Evolutionary conservation across 2,113 vertebrate genomes (phyloP), one percentile per base, ranked within the genome.

Genomic region (Numida meleagris): DNA sequence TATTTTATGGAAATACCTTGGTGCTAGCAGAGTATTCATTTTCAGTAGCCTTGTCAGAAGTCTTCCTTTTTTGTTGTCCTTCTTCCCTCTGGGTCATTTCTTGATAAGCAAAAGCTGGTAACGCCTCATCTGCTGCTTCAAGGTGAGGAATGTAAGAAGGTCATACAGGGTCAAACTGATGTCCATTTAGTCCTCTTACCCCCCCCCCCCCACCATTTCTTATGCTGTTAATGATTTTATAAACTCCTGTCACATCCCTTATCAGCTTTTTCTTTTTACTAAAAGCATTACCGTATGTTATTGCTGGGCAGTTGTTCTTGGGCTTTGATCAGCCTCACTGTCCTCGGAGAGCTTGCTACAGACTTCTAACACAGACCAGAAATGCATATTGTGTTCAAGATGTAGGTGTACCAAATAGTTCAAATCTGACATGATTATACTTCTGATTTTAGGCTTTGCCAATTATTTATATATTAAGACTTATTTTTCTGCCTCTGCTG

Each of bases 281-380:
- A 42, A 38, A 0, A 4, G 20, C 0, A 4, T 16, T 75, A 31
- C 21, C 23, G 4, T n/a, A 9, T 13, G 34, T 7, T 1, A 1
- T 24, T 50, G 61, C 31, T 5, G 16, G 55, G 34, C 25, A 59
- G 16, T 38, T 0, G 2, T 33, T 71, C 34, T 29, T 33, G 20
- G 67, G 15, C 43, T 43, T 62, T 27, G 27, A 17, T 71, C 27
- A 65, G 50, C 27, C n/a, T 82, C 65, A 29, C 34, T 61, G 66
- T 15, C 33, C 3, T 70, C 50, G 18, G 15, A 82, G 17, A 38
- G 24, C 48, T 89, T 66, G 14, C 33, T 16, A 2, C 23, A 8
- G 53, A 15, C 46, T 63, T 27, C 31, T 53, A 50, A 50, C 5
- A 42, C 63, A 55, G 29, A 29, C 42, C 53, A 34, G 34, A 91